Evolutionary conservation across 2,888 invertebrate species (phyloP).

Genomic region (Metalampra italica): DNA sequence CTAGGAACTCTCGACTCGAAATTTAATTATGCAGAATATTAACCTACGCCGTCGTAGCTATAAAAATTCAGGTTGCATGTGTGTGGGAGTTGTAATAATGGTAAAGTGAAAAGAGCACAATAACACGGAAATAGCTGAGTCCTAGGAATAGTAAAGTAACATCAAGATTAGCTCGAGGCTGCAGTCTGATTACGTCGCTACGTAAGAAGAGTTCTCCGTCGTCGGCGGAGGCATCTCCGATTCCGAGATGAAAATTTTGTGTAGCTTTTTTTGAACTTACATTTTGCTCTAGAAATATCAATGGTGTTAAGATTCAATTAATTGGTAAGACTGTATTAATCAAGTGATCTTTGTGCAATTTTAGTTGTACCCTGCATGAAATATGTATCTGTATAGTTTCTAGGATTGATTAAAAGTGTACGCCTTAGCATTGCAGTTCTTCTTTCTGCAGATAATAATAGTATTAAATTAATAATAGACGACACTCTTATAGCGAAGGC

Average conservation of each 20-base stretch:
- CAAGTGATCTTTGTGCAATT: background rate
- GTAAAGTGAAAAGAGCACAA: slow-evolving; percentile 55
- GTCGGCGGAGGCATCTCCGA: slow-evolving; percentile 33
- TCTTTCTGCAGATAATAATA: slow-evolving; percentile 23
- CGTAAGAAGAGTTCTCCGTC: slow-evolving; percentile 51
- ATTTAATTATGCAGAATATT: slow-evolving; percentile 31
- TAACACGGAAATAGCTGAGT: slow-evolving; percentile 44
- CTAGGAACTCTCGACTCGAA: slow-evolving; percentile 23
- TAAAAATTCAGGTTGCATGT: slow-evolving; percentile 15
- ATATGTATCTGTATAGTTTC: no score
- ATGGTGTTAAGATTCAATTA: background rate
- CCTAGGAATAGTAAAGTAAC: slow-evolving; percentile 47
- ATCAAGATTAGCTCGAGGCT: slow-evolving; percentile 70
- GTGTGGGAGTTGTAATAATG: slow-evolving; percentile 34
- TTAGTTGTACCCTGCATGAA: background rate
- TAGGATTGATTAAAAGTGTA: no score
- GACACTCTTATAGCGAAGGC: slow-evolving; percentile 46
- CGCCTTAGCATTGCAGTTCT: no score
- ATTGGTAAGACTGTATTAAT: no score
- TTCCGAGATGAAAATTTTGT: slow-evolving; percentile 48
- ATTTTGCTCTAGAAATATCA: background rate
- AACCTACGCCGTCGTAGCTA: slow-evolving; percentile 5
- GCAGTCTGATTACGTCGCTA: slow-evolving; percentile 65
- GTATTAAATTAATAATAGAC: no score
- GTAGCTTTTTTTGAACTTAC: slow-evolving; percentile 1